Evolutionary conservation across 2,888 invertebrate species (phyloP).

Genomic region (Nomada hirtipes): DNA sequence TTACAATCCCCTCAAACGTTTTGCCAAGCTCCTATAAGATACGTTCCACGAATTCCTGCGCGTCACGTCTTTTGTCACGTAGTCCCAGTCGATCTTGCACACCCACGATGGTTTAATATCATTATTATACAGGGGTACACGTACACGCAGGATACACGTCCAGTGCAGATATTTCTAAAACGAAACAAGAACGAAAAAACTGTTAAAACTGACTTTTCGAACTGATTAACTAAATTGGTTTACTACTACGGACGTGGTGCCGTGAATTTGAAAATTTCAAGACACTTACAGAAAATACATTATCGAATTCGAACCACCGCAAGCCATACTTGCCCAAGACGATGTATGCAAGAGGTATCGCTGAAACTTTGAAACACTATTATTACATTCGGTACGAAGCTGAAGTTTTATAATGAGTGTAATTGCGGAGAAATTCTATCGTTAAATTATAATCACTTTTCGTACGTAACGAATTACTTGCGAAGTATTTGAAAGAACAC

Average conservation of each 20-base stretch:
- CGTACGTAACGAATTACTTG: background rate
- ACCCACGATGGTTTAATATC: constrained; percentile 63
- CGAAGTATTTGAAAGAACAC: background rate
- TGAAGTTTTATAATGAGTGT: no score
- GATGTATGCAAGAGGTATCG: no score
- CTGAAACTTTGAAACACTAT: background rate
- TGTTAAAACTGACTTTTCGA: background rate
- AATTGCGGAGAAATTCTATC: background rate
- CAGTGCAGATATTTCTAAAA: constrained; percentile 83
- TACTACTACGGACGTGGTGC: constrained; percentile 20
- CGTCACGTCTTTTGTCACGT: constrained; percentile 65
- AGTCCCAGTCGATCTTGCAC: constrained; percentile 73
- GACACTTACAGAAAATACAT: background rate
- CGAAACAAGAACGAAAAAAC: constrained; percentile 52
- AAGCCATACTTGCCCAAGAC: background rate
- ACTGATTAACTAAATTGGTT: constrained; percentile 25
- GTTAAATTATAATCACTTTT: background rate
- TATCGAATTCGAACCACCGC: background rate
- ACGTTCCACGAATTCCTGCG: constrained; percentile 34
- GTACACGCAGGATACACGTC: constrained; percentile 67
- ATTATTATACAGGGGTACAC: constrained; percentile 65
- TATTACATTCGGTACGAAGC: no score
- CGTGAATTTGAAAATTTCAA: constrained; percentile 7
- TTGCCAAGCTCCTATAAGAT: constrained; percentile 17
- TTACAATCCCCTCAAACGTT: constrained; percentile 28